A percentile compares a stretch with the other conserved stretches of the same genome.
These are phyloP conservation scores for Melanostoma scalare DNA, from an alignment of 2,888 invertebrate genomes.

Conservation along the genomic window DNA sequence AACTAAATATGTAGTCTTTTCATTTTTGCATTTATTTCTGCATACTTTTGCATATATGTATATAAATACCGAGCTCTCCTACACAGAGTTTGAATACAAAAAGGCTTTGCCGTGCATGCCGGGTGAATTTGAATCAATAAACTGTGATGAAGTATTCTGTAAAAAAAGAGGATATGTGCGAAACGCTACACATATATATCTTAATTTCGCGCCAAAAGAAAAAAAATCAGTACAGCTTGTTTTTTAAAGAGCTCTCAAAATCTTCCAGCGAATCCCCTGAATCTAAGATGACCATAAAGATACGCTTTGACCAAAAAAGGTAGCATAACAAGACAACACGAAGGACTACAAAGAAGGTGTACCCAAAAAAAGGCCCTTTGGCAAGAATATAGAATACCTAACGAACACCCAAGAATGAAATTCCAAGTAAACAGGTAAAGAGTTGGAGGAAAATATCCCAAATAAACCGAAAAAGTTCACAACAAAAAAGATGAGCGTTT, in stretches of 20 bases:
- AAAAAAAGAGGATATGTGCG: conserved; percentile 6
- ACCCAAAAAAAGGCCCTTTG: background rate
- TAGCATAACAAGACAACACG: background rate
- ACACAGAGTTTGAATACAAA: conserved; percentile 41
- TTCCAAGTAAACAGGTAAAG: conserved; percentile 20
- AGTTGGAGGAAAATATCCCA: background rate
- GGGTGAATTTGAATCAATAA: conserved; percentile 28
- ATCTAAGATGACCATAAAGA: conserved; percentile 47
- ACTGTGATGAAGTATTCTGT: conserved; percentile 22
- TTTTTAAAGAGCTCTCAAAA: conserved; percentile 1
- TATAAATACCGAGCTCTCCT: conserved; percentile 48
- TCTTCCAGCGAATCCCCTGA: conserved; percentile 4
- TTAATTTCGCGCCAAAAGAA: conserved; percentile 19
- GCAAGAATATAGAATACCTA: conserved; percentile 13
- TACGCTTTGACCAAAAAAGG: conserved; percentile 34
- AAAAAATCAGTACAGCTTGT: conserved; percentile 18
- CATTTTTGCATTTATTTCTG: conserved; percentile 47
- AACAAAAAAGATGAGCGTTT: background rate
- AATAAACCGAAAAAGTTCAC: background rate
- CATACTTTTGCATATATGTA: conserved; percentile 53
- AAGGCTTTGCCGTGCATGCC: background rate
- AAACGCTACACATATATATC: conserved; percentile 16
- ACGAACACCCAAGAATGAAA: conserved; percentile 35
- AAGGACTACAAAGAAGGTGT: background rate
- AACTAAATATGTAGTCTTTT: conserved; percentile 42